Conservation (phyloP, 2,113 vertebrate species). For the Psittacula cyanocephala region DNA sequence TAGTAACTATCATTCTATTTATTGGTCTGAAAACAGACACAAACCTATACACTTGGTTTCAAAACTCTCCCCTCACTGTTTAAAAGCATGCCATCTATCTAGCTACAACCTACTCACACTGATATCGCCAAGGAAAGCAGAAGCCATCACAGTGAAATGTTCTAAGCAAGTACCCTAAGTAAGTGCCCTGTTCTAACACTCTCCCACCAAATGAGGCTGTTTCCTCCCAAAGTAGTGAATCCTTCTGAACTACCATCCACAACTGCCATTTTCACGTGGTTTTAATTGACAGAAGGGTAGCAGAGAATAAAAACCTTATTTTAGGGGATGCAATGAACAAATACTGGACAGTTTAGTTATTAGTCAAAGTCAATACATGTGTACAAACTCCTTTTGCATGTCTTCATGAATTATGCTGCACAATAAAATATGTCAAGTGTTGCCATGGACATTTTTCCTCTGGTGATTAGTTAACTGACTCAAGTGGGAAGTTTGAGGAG, state of each 20-base stretch:
- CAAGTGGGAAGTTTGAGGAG: background rate
- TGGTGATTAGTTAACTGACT: background rate
- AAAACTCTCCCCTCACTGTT: background rate
- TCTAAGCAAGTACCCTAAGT: background rate
- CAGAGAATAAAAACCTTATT: background rate
- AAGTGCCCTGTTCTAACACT: background rate
- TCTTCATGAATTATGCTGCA: background rate
- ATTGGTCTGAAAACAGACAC: background rate
- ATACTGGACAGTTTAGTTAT: background rate
- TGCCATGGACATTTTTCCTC: background rate
- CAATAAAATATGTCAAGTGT: background rate
- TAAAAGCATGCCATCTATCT: background rate
- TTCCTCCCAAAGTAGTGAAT: background rate
- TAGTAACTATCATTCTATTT: background rate
- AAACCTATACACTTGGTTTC: background rate
- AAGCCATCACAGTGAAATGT: background rate
- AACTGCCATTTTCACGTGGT: background rate
- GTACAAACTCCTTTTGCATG: background rate
- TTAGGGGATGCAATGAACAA: background rate
- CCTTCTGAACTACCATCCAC: background rate
- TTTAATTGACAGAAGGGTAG: background rate
- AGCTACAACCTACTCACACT: background rate
- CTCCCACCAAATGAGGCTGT: background rate
- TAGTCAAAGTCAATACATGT: background rate
- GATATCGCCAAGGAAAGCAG: background rate